Evolutionary conservation across 2,888 invertebrate genomes (phyloP).

Genomic region (Chrysopilus asiliformis): DNA sequence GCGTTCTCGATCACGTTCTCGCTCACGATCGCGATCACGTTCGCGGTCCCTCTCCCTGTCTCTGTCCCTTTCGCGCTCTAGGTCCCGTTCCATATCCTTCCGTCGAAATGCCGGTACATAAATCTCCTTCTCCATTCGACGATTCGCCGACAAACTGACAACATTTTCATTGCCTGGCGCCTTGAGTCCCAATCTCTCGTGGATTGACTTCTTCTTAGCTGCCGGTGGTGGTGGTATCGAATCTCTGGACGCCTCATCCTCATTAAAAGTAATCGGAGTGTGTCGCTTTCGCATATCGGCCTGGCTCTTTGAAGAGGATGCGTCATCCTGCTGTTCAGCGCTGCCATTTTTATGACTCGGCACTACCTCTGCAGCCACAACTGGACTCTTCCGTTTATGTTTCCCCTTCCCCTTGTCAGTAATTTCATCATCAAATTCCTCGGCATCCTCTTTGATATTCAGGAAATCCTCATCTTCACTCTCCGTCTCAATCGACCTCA

Average conservation of each 20-base stretch:
- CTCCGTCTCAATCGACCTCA: constrained; percentile 35
- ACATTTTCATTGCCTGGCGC: constrained; percentile 15
- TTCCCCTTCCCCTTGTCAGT: constrained; percentile 18
- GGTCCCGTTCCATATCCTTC: constrained; percentile 19
- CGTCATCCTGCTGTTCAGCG: neutral
- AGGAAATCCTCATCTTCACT: constrained; percentile 52
- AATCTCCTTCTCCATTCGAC: constrained; percentile 31
- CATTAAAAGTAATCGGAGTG: constrained; percentile 10
- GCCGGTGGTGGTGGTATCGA: constrained; percentile 3
- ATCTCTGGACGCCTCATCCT: neutral
- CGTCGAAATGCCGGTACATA: constrained; percentile 31
- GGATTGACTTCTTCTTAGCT: constrained; percentile 32
- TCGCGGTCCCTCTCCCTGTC: constrained; percentile 20
- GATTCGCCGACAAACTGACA: constrained; percentile 22
- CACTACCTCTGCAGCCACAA: constrained; percentile 16
- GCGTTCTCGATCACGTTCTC: constrained; percentile 18
- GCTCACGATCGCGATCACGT: constrained; percentile 15
- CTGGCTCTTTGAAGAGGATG: neutral
- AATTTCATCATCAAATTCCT: constrained; percentile 26
- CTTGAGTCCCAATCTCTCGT: constrained; percentile 38
- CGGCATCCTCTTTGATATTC: constrained; percentile 50
- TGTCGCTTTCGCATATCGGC: constrained; percentile 5
- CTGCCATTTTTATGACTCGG: neutral
- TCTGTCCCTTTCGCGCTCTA: constrained; percentile 25
- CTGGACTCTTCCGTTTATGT: constrained; percentile 28